Evolutionary conservation across 2,888 invertebrate species (phyloP), one percentile per base, ranked within the genome.

Genomic region (Cloeon dipterum): DNA sequence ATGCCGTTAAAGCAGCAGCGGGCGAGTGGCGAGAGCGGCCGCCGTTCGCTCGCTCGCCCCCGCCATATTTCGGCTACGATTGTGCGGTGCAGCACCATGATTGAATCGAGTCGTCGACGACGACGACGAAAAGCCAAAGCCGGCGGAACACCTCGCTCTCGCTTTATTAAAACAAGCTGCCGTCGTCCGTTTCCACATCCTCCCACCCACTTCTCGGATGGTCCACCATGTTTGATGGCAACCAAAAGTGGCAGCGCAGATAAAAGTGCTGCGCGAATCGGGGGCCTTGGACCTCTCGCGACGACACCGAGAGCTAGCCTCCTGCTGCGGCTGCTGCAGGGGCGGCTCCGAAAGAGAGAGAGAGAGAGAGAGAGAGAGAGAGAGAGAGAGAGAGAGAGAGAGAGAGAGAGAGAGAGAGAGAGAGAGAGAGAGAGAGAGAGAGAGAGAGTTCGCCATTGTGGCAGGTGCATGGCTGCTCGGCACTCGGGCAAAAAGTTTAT

Each of bases 301-400:
- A 35, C 21, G 38, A 37, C 34, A 39, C 16, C 33, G 29, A 26
- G 29, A 32, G 33, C 20, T 34, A 33, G 20, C 32, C 38, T 38
- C 35, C 32, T 36, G 21, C 34, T 29, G 29, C 34, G 16, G 37
- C 32, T 35, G 48, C 46, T 44, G n/a, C n/a, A n/a, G n/a, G n/a
- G n/a, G n/a, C n/a, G n/a, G n/a, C n/a, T n/a, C n/a, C n/a, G n/a
- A n/a, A n/a, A n/a, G n/a, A n/a, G n/a, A 26, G 26, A 14, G 23
- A 11, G 23, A 23, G 23, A 23, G n/a, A 23, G 23, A 23, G 50
- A 17, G 23, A 19, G 36, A 11, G 13, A 10, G 34, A 32, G 20
- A 43, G 20, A 36, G 37, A 18, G 32, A 32, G 23, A 25, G 14
- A 34, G 20, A 32, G 10, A 19, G 21, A 21, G 21, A 13, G 20